phyloP scores from a whole-genome alignment of 2,797 vertebrate species.

The Galaxias olidus region DNA sequence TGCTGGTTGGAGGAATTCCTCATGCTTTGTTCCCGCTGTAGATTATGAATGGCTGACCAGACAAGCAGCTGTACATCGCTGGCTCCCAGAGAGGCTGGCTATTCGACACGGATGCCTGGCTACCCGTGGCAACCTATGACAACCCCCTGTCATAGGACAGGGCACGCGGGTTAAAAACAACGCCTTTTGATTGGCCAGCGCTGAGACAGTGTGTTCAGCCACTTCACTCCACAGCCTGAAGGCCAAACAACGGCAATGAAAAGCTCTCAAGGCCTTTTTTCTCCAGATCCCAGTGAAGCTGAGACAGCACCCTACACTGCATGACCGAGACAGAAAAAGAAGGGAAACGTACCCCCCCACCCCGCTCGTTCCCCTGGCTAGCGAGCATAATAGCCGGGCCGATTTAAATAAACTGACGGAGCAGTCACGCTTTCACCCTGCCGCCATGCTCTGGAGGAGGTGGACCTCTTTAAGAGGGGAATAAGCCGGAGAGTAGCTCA shows the following conservation, averaged over 20 bases:
- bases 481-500: conserved; percentile 38
- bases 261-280: neutral
- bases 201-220: too few species aligned
- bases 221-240: neutral
- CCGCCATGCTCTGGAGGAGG: conserved; percentile 37
- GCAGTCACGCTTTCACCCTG: conserved; percentile 30
- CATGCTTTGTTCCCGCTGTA: conserved; percentile 13
- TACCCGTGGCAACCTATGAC: too few species aligned
- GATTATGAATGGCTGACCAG: conserved; percentile 36
- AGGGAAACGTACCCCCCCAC: conserved; percentile 24
- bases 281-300: neutral
- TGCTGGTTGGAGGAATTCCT: conserved; percentile 26
- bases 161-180: too few species aligned
- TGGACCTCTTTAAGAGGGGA: conserved; percentile 52
- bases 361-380: conserved; percentile 29
- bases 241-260: neutral
- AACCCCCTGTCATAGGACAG: too few species aligned
- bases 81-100: conserved; percentile 1
- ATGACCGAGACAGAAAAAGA: conserved; percentile 21
- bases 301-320: neutral
- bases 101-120: neutral
- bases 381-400: conserved; percentile 32
- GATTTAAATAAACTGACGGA: conserved; percentile 52
- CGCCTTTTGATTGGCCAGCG: too few species aligned
- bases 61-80: conserved; percentile 4